Evolutionary conservation across 2,888 invertebrate genomes (phyloP), one percentile per base, ranked within the genome.

Genomic region (Heliconius ethilla): DNA sequence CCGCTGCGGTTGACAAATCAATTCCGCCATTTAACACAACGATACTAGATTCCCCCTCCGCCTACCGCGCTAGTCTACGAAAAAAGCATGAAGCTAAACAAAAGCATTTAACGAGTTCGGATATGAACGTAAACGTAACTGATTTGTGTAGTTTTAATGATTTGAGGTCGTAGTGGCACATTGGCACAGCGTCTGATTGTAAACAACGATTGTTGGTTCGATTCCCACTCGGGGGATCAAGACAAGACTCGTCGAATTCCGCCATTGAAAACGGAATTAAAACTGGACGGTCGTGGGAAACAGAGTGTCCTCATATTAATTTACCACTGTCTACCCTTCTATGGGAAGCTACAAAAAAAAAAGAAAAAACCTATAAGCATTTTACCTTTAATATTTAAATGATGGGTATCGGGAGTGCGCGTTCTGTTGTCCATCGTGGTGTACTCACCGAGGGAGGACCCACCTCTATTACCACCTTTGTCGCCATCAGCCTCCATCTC

Each of bases 361-460:
- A 59, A n/a, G 3, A 22, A 22, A 59, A 15, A 63, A 15, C 15
- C 7, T 27, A 27, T 15, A 29, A 27, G 15, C 7, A 63, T 15
- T 13, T 76, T 10, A 81, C 81, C 76, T 79, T 82, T 84, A 40
- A 76, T 45, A 13, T 77, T 75, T 25, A 89, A 89, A 78, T 89
- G 90, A 75, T 77, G 55, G 29, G 59, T 62, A 25, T 92, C 92
- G 3, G 91, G 91, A 37, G 92, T 91, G 29, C 80, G 74, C 40
- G 78, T 79, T 18, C 78, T 74, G 25, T 78, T 70, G 63, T 80
- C 81, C 2, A 70, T 22, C 1, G 73, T 65, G n/a, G 76, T 72
- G 55, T 75, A 75, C 59, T 77, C 77, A 0, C 74, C 81, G 2
- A 78, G 69, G 18, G 76, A 59, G 11, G 82, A 78, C 22, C 79